phyloP scores from a whole-genome alignment of 2,113 vertebrate genomes.

The Atherinomorus stipes region DNA sequence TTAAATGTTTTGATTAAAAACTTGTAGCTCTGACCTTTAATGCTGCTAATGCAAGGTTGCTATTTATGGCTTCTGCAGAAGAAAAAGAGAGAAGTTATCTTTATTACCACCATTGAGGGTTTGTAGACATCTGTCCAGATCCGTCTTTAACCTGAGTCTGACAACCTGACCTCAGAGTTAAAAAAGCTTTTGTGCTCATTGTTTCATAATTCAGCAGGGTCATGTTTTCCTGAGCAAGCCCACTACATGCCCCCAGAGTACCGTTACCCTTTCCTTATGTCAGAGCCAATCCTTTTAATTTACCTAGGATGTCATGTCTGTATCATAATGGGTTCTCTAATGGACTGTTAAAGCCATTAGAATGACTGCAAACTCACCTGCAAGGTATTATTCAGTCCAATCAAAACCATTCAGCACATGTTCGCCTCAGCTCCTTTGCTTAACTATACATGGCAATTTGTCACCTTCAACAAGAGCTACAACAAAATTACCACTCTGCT shows the following conservation, averaged over 20 bases:
- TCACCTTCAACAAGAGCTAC: slow-evolving; percentile 30
- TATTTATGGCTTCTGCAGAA: slow-evolving; percentile 31
- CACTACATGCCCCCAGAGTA: slow-evolving; percentile 22
- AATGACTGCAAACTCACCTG: slow-evolving; percentile 42
- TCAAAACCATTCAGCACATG: slow-evolving; percentile 34
- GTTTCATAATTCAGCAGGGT: slow-evolving; percentile 13
- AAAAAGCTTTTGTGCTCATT: slow-evolving; percentile 31
- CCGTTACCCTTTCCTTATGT: slow-evolving; percentile 43
- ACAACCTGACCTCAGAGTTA: slow-evolving; percentile 6
- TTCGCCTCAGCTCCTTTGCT: slow-evolving; percentile 21
- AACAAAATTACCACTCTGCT: slow-evolving; percentile 26
- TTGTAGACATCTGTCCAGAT: slow-evolving; percentile 22
- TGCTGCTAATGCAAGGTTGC: slow-evolving; percentile 5
- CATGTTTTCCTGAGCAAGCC: slow-evolving; percentile 19
- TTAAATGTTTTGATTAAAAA: no score
- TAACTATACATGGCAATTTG: slow-evolving; percentile 10
- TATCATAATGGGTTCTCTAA: slow-evolving; percentile 47
- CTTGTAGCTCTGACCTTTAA: no score
- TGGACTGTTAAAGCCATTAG: slow-evolving; percentile 53
- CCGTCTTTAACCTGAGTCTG: slow-evolving; percentile 38
- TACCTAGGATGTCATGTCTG: slow-evolving; percentile 50
- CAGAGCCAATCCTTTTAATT: slow-evolving; percentile 46
- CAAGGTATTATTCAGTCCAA: slow-evolving; percentile 46
- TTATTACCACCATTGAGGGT: slow-evolving; percentile 26
- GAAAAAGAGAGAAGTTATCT: slow-evolving; percentile 29